Evolutionary conservation across 2,113 vertebrate genomes (phyloP).

Genomic region (Hypomesus transpacificus): DNA sequence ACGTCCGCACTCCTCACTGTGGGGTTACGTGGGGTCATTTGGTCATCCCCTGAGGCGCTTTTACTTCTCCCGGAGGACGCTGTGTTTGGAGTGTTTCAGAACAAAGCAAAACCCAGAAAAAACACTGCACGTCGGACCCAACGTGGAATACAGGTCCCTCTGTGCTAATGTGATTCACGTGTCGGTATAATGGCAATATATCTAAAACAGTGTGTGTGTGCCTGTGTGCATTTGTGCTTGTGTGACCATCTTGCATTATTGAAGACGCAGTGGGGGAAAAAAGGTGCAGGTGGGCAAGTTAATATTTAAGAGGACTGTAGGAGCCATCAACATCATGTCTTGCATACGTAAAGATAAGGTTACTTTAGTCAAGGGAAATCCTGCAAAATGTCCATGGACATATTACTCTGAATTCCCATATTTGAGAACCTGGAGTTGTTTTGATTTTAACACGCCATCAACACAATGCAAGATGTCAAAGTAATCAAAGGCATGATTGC

Average conservation of each 20-base stretch:
- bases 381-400: constrained; percentile 11
- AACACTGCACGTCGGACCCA: too few species aligned
- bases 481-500: constrained; percentile 14
- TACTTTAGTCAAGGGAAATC: constrained; percentile 31
- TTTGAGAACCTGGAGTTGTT: constrained; percentile 17
- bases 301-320: constrained; percentile 51
- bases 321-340: constrained; percentile 45
- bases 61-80: constrained; percentile 2
- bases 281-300: constrained; percentile 37
- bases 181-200: constrained; percentile 1
- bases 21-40: constrained; percentile 7
- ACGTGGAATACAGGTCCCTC: neutral
- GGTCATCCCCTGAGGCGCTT: constrained; percentile 26
- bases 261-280: constrained; percentile 5
- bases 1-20: too few species aligned
- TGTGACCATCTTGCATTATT: constrained; percentile 48
- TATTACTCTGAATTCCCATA: constrained; percentile 7
- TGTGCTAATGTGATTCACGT: neutral
- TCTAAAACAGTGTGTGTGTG: neutral
- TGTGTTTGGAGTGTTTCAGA: neutral
- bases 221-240: constrained; percentile 7
- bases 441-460: constrained; percentile 10
- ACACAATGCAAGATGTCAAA: neutral
- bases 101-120: neutral
- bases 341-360: constrained; percentile 43